Evolutionary conservation across 2,797 vertebrate species (phyloP), one percentile per base, ranked within the genome.

Genomic region (Coregonus sp.): DNA sequence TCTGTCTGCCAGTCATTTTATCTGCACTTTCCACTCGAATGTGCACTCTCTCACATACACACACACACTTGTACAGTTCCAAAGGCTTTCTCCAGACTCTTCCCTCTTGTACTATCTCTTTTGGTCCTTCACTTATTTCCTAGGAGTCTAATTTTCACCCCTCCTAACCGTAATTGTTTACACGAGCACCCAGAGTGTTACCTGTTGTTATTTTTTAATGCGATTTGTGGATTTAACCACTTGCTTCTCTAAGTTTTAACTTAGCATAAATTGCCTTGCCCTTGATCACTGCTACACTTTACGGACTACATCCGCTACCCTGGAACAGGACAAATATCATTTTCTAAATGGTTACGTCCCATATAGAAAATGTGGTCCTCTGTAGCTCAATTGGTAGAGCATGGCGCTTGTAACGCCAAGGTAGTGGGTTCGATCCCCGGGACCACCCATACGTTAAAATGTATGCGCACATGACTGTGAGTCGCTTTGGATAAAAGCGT

Each of bases 191-290:
- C 50, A 76, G 14, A 37, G 50, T 65, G 56, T 37, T 73, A 15
- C 69, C 70, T 59, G 15, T 47, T 75, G 40, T 74, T 65, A 20
- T 68, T 52, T 74, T 35, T 63, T 73, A 11, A 59, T 68, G 6
- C 79, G 82, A 79, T 82, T 86, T 78, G 54, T 78, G 77, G 79
- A 70, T 40, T 73, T 75, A 75, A 79, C 81, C 78, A 73, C 61
- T 74, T 67, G 15, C 70, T 56, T 37, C 71, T 67, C 68, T 7
- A 69, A 68, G 59, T 47, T 78, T 78, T 61, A 63, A 52, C 73
- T 78, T 74, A 74, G 65, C 65, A 74, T 65, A 76, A 75, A 75
- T 77, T 35, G 33, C 14, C 51, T 78, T 33, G 74, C 52, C 65
- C 51, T 78, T 72, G 69, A 72, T 51, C 63, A 52, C 63, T 20